Evolutionary conservation across 2,888 invertebrate genomes (phyloP), one percentile per base, ranked within the genome.

Genomic region (Antheraea yamamai): DNA sequence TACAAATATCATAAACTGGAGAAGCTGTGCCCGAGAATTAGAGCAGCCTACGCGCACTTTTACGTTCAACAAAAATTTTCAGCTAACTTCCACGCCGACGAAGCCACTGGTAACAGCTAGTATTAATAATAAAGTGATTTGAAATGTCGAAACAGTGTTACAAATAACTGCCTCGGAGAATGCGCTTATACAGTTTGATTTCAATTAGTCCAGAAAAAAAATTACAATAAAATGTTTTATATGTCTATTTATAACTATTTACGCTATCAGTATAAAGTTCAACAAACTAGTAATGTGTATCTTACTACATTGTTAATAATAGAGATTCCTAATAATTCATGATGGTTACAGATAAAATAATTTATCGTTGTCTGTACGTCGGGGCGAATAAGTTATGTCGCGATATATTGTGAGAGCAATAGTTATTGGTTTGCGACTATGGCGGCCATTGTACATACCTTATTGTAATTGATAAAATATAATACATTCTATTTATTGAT

Each of bases 331-430:
- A 70, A 70, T 39, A 70, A 70, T 70, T 70, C 39, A 39, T 39
- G 35, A 70, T 70, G 39, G 70, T 20, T 12, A 70, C 20, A 20
- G 18, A 70, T 70, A 70, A 70, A 39, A 70, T 70, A 70, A 70
- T 70, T 70, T 70, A 70, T 70, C n/a, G 70, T 70, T 20, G 39
- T 70, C 70, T 70, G 39, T 66, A 30, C 16, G 30, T 66, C 79
- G 76, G 78, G 78, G 76, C 75, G 23, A 78, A 66, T 81, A 81
- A 81, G 75, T 81, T 76, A 81, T 77, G 73, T 78, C 74, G 75
- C 73, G 72, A 77, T 80, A 75, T 78, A 76, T 64, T 75, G 75
- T 74, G 77, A 78, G 80, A 80, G 76, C 79, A 74, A 78, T 78
- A 73, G 74, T 75, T 79, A 79, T 76, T 77, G 76, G 75, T 52